Evolutionary conservation across 2,113 vertebrate species (phyloP).

Genomic region (Grammomys dolichurus): DNA sequence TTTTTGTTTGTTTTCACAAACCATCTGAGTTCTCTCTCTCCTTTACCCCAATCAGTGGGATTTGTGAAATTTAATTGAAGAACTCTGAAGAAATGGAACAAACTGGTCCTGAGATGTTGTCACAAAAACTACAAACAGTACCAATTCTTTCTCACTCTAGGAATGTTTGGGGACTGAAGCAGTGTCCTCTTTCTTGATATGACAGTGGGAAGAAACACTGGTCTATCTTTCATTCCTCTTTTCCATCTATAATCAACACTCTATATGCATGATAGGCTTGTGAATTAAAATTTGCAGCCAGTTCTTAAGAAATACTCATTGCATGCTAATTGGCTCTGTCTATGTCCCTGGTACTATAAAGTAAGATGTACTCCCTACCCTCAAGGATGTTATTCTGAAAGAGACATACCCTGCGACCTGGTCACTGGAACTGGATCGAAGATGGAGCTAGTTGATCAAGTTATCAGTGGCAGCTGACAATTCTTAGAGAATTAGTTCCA

Average conservation of each 20-base stretch:
- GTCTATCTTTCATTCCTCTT: not conserved
- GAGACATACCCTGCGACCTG: not conserved
- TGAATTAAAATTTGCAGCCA: not conserved
- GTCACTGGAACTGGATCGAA: not conserved
- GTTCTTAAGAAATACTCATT: constrained; percentile 27
- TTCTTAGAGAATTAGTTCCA: constrained; percentile 31
- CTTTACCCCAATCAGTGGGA: not conserved
- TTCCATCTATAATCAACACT: not conserved
- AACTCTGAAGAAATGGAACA: not conserved
- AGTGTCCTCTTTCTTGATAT: not conserved
- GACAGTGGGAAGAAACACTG: not conserved
- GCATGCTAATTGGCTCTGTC: not conserved
- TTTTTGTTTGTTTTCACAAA: not conserved
- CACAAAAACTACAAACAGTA: not conserved
- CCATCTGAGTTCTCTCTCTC: not conserved
- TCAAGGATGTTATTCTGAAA: not conserved
- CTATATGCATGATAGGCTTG: not conserved
- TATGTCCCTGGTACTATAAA: not conserved
- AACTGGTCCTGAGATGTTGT: not conserved
- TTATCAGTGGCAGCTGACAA: constrained; percentile 46
- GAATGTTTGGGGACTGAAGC: not conserved
- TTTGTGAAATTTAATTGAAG: constrained; percentile 13
- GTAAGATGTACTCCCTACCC: not conserved
- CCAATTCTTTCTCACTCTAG: not conserved
- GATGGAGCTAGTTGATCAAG: constrained; percentile 30